Percentiles rank a stretch among this genome's conserved stretches.
These are phyloP conservation scores for Nomada ruficornis DNA, from an alignment of 2,888 invertebrate genomes.

Conservation along the genomic window DNA sequence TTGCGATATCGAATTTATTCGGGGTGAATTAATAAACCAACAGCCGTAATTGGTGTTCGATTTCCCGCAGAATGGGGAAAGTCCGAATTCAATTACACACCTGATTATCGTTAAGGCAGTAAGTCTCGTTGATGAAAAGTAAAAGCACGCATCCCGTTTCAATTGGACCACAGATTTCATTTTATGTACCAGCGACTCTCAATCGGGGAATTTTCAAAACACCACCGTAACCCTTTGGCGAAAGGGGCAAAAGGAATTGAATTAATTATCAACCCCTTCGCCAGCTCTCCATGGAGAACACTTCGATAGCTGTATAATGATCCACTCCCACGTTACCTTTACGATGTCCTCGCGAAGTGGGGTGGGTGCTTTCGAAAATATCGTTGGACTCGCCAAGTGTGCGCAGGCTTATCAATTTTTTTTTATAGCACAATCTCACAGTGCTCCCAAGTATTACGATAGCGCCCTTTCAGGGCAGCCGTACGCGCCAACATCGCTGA, in stretches of 20 bases:
- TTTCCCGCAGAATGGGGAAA: not conserved
- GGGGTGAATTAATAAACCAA: slow-evolving; percentile 3
- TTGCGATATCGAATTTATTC: not conserved
- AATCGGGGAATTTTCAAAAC: not conserved
- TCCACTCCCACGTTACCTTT: not conserved
- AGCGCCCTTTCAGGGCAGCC: not conserved
- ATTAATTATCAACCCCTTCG: not conserved
- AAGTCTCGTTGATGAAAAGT: no score
- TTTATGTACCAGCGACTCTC: not conserved
- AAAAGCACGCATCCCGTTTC: no score
- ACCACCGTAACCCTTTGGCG: no score
- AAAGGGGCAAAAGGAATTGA: not conserved
- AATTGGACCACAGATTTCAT: no score
- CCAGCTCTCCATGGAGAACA: not conserved
- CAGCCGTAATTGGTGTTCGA: slow-evolving; percentile 12
- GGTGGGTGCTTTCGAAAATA: slow-evolving; percentile 31
- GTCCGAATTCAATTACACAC: not conserved
- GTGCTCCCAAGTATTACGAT: slow-evolving; percentile 14
- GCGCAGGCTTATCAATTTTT: slow-evolving; percentile 35
- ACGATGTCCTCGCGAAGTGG: slow-evolving; percentile 14
- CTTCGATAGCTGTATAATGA: slow-evolving; percentile 8
- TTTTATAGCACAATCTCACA: slow-evolving; percentile 23
- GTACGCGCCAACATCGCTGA: not conserved
- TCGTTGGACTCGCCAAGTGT: not conserved
- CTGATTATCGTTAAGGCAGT: not conserved